Base-by-base conservation (phyloP, 2,888 invertebrate genomes). In the Lithophane ornitopus region DNA sequence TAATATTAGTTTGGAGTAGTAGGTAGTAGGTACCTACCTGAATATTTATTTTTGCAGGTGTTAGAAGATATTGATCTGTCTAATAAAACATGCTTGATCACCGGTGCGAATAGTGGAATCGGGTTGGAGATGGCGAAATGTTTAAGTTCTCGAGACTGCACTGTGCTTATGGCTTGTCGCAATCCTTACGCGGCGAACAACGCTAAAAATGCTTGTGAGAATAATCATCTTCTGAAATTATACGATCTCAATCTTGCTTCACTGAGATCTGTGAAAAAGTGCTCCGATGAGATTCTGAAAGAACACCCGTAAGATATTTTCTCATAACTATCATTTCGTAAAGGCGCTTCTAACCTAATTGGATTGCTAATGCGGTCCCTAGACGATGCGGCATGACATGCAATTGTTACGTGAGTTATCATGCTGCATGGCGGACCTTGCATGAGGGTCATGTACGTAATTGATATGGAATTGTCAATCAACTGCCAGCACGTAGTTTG, bases 71-170 rank as follows among this genome's bases (percentile, higher is more conserved):
- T 98, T 85, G 98, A 99, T 93, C 95, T 99, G 79, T 97, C 97
- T 66, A 98, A 98, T 3, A 98, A 98, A 94, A 96, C 98, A 72
- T 99, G 98, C 12, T 94, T 99, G 19, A 97, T 99, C 56, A 99
- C 99, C 22, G 99, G 99, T n/a, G 98, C 98, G 0, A 99, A 98
- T 94, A 97, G 97, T 87, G 99, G 99, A n/a, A 99, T 99, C 88
- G 99, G 99, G 22, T 98, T 97, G 92, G 99, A 99, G 96, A 98
- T 99, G 52, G 98, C 98, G 0, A 97, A 97, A 81, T 98, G 98
- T 3, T 93, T 99, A 78, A 98, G 98, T 22, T 97, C 97, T 58
- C 98, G 98, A 91, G 98, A 98, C 22, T 99, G 99, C 90, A 97
- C 97, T 67, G 98, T 99, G 2, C 97, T 99, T 58, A 97, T 99